These are phyloP conservation scores for Varanus komodoensis DNA, from an alignment of 2,113 vertebrate species.

Conservation along the genomic window DNA sequence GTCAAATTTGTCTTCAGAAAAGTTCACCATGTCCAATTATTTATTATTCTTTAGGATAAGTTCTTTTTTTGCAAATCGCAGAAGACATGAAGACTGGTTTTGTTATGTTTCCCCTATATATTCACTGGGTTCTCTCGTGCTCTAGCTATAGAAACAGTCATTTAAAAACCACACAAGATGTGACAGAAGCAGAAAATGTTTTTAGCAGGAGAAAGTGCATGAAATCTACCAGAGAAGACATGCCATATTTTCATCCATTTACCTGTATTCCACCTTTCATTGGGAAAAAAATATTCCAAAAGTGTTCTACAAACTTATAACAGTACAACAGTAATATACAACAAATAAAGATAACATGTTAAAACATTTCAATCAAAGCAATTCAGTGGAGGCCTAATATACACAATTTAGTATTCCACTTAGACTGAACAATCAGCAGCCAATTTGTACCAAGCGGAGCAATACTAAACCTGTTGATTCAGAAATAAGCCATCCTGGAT, in stretches of 20 bases:
- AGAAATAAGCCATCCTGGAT: too few relatives aligned
- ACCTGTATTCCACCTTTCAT: too few relatives aligned
- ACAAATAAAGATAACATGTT: too few relatives aligned
- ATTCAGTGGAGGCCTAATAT: not conserved
- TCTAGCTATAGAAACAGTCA: not conserved
- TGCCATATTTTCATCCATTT: too few relatives aligned
- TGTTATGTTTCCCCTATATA: not conserved
- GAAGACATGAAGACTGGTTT: not conserved
- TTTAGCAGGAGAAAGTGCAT: not conserved
- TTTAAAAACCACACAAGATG: not conserved
- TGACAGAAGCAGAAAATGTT: not conserved
- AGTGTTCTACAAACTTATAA: too few relatives aligned
- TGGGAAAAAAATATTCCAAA: too few relatives aligned
- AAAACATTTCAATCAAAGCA: too few relatives aligned
- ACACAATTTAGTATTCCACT: not conserved
- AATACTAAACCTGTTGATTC: too few relatives aligned
- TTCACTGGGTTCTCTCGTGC: not conserved
- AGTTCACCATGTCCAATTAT: not conserved
- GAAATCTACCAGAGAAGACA: not conserved
- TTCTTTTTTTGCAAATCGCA: not conserved
- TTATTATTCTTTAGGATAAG: not conserved
- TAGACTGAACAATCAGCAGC: too few relatives aligned
- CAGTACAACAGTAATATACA: not conserved
- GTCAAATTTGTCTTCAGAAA: slow-evolving; percentile 9
- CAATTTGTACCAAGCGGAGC: too few relatives aligned